phyloP scores from a whole-genome alignment of 2,888 invertebrate species.

The Drosophila diplacantha region DNA sequence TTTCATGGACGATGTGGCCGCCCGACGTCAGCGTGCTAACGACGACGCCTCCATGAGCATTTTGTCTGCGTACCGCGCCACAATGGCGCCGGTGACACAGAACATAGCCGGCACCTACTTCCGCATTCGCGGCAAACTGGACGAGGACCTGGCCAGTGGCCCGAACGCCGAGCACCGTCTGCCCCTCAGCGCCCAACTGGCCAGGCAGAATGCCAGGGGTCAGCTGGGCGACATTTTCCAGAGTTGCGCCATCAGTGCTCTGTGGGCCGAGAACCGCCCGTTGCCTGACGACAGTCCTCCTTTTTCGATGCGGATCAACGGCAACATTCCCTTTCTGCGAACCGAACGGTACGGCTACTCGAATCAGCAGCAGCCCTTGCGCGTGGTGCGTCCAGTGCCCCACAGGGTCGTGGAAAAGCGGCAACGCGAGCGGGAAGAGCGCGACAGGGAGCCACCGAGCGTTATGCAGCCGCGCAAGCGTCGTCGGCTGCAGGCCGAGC shows the following conservation, averaged over 20 bases:
- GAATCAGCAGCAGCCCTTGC: conserved; percentile 28
- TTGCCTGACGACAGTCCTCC: conserved; percentile 6
- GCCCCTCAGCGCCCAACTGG: conserved; percentile 75
- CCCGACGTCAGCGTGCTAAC: conserved; percentile 47
- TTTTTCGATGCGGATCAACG: neutral
- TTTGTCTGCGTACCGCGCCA: conserved; percentile 74
- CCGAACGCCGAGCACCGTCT: conserved; percentile 50
- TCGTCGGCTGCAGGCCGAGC: conserved; percentile 32
- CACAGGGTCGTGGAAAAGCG: conserved; percentile 67
- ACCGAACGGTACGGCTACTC: conserved; percentile 52
- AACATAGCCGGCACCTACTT: conserved; percentile 74
- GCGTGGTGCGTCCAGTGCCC: conserved; percentile 64
- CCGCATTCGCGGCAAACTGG: conserved; percentile 66
- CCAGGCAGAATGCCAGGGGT: conserved; percentile 69
- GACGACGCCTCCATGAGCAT: conserved; percentile 71
- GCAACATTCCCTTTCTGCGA: conserved; percentile 74
- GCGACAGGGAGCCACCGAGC: neutral
- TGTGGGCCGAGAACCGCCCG: conserved; percentile 70
- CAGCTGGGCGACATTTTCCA: conserved; percentile 73
- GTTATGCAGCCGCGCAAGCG: conserved; percentile 36
- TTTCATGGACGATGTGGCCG: conserved; percentile 74
- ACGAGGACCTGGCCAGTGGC: conserved; percentile 32
- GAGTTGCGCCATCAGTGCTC: conserved; percentile 72
- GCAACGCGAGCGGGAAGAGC: conserved; percentile 3
- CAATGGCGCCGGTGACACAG: conserved; percentile 75